phyloP scores from a whole-genome alignment of 2,888 invertebrate genomes.

The Cosmorhoe ocellata region DNA sequence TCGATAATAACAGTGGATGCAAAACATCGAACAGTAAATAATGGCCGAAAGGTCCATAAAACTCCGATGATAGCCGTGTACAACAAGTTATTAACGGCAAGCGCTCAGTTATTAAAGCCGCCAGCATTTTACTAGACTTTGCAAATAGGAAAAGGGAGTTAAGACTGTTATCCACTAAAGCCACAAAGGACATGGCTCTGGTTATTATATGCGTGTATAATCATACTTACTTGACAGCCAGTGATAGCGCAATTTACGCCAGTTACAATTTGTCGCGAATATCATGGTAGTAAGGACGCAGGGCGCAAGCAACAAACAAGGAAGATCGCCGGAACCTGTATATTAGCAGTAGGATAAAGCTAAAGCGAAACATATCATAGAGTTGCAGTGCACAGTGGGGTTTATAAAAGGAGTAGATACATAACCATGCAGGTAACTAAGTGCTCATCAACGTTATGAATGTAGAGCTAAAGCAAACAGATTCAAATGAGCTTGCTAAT shows the following conservation, averaged over 20 bases:
- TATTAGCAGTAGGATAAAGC: too few species aligned
- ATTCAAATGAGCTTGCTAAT: neutral
- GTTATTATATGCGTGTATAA: too few species aligned
- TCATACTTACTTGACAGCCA: too few species aligned
- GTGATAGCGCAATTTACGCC: too few species aligned
- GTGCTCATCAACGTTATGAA: constrained; percentile 1
- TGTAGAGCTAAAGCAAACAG: neutral
- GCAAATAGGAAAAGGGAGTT: neutral
- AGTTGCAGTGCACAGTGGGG: too few species aligned
- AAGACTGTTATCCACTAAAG: neutral
- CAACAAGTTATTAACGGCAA: constrained; percentile 33
- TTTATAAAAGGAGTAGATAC: neutral
- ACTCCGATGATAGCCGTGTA: constrained; percentile 42
- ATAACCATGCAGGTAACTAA: neutral
- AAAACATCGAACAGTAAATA: constrained; percentile 45
- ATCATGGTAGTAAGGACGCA: too few species aligned
- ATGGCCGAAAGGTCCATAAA: constrained; percentile 36
- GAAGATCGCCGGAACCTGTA: too few species aligned
- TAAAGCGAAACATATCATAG: too few species aligned
- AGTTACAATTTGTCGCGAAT: too few species aligned
- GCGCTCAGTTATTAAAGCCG: constrained; percentile 29
- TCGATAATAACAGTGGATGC: constrained; percentile 40
- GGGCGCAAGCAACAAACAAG: too few species aligned
- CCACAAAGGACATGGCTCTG: too few species aligned
- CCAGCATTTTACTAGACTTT: constrained; percentile 10